phyloP scores from a whole-genome alignment of 1,140 invertebrate genomes.

The Macrostomum lignano region DNA sequence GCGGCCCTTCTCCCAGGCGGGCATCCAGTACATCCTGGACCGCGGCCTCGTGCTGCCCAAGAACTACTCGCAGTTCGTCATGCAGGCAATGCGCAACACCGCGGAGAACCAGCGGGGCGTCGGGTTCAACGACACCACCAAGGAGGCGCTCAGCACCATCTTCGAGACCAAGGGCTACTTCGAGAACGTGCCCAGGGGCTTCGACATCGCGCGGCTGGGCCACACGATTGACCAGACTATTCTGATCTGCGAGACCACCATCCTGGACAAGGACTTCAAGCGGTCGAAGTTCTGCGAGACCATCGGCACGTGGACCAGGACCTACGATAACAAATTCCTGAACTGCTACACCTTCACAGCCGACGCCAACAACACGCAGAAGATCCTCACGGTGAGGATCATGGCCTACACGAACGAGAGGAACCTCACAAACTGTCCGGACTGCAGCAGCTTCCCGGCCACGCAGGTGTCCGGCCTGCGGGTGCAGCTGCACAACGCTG shows the following conservation, averaged over 20 bases:
- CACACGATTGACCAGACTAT: not conserved
- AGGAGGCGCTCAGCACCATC: not conserved
- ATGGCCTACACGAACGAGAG: not conserved
- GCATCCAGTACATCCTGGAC: not conserved
- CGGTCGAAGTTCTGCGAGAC: not conserved
- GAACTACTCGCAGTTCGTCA: not conserved
- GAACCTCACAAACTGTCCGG: not conserved
- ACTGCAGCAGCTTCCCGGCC: not conserved
- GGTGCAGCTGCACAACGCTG: not conserved
- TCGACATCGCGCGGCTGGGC: not conserved
- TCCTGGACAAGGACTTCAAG: not conserved
- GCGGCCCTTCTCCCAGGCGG: not conserved
- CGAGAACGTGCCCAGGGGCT: not conserved
- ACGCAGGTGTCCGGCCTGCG: not conserved
- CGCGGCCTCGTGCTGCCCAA: not conserved
- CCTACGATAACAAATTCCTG: not conserved
- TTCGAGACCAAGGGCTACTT: not conserved
- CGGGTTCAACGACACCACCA: not conserved
- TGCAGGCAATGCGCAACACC: no score
- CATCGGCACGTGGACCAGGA: not conserved
- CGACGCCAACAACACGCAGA: not conserved
- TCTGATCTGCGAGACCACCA: not conserved
- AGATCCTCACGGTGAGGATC: not conserved
- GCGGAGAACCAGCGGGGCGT: not conserved
- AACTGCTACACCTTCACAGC: slow-evolving; percentile 2